These are phyloP conservation scores for Isotomurus palustris DNA, from an alignment of 2,888 invertebrate species.

Conservation along the genomic window DNA sequence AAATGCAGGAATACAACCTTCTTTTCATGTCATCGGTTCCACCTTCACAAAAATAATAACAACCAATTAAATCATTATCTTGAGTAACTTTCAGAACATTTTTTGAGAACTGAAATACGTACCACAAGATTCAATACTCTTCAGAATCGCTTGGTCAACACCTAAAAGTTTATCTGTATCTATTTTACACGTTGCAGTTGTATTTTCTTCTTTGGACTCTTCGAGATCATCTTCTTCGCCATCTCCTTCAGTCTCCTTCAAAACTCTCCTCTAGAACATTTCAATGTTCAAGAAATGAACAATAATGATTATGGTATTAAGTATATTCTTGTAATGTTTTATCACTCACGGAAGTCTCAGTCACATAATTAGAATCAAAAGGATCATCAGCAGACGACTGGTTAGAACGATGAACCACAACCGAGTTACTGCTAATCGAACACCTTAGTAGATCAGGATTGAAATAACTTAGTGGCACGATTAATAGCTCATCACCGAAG, in stretches of 20 bases:
- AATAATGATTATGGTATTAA: not conserved
- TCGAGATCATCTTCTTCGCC: conserved; percentile 69
- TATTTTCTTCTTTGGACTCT: conserved; percentile 56
- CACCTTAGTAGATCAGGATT: conserved; percentile 74
- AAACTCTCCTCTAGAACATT: conserved; percentile 54
- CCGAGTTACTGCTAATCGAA: conserved; percentile 67
- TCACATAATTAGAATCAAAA: conserved; percentile 83
- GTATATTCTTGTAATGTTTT: conserved; percentile 5
- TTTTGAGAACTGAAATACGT: conserved; percentile 5
- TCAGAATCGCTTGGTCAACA: conserved; percentile 83
- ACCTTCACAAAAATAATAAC: conserved; percentile 21
- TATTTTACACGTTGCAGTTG: conserved; percentile 14
- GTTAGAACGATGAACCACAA: conserved; percentile 58
- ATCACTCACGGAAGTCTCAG: conserved; percentile 77
- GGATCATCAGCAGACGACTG: conserved; percentile 70
- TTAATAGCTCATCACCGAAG: conserved; percentile 87
- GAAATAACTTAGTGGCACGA: conserved; percentile 85
- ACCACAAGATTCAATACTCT: conserved; percentile 79
- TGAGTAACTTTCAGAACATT: not conserved
- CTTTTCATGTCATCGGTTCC: conserved; percentile 79
- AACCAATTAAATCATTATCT: not conserved
- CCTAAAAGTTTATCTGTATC: conserved; percentile 68
- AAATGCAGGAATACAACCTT: conserved; percentile 90
- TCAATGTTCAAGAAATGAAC: not conserved
- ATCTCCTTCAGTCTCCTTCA: conserved; percentile 59